Evolutionary conservation across 2,888 invertebrate species (phyloP).

Genomic region (Marasmarcha lunaedactyla): DNA sequence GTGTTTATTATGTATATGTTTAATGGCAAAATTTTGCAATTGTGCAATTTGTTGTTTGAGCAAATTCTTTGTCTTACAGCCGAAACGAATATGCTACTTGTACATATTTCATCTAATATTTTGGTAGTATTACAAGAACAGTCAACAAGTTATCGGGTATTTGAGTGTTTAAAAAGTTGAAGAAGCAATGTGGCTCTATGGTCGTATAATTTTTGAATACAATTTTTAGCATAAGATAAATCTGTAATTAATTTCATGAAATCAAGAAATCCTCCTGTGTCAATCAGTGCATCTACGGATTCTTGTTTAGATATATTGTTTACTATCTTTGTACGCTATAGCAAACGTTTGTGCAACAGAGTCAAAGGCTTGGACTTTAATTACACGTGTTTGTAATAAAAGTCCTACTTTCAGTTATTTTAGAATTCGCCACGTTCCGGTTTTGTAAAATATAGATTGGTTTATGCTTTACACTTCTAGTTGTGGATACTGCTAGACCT

Average conservation of each 20-base stretch:
- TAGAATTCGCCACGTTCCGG: constrained; percentile 7
- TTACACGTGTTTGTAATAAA: too few relatives aligned
- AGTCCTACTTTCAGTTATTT: constrained; percentile 1
- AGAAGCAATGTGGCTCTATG: background rate
- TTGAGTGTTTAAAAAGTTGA: background rate
- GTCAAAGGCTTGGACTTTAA: constrained; percentile 8
- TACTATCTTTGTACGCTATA: constrained; percentile 2
- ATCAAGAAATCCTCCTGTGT: constrained; percentile 7
- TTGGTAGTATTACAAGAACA: constrained; percentile 9
- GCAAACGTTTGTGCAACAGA: constrained; percentile 6
- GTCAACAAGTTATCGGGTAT: constrained; percentile 3
- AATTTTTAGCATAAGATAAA: background rate
- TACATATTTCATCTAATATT: constrained; percentile 8
- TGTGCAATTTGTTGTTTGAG: constrained; percentile 8
- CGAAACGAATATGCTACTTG: constrained; percentile 6
- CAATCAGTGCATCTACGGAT: constrained; percentile 7
- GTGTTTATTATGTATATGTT: constrained; percentile 7
- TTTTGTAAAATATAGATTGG: constrained; percentile 9
- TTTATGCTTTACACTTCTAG: constrained; percentile 3
- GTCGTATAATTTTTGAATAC: background rate
- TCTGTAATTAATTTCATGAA: constrained; percentile 7
- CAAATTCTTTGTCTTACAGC: constrained; percentile 7
- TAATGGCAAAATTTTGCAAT: constrained; percentile 9
- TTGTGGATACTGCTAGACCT: constrained; percentile 5
- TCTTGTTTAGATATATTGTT: constrained; percentile 3